Conservation (phyloP, 2,888 invertebrate species). For the Pseudoips prasinana region DNA sequence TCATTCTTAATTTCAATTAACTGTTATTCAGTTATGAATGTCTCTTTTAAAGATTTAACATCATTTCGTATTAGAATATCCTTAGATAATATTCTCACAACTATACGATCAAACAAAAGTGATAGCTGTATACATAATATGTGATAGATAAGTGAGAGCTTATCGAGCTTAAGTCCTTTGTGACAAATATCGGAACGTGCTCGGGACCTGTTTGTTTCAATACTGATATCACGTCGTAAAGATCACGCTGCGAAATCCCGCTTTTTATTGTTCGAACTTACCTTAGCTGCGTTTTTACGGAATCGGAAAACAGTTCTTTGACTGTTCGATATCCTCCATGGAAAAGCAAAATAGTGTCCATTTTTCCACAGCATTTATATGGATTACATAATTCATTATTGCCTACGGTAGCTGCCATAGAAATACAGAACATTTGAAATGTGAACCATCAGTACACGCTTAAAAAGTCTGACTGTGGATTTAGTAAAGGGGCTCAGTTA, state of each 20-base stretch:
- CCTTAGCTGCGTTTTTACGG: background rate
- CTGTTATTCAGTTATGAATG: background rate
- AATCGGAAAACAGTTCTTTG: background rate
- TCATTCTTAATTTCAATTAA: background rate
- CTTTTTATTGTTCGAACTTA: background rate
- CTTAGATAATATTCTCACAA: background rate
- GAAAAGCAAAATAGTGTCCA: too few relatives aligned
- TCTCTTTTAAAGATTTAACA: background rate
- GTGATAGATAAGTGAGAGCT: background rate
- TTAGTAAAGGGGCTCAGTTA: too few relatives aligned
- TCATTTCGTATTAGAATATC: conserved; percentile 1
- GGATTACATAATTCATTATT: too few relatives aligned
- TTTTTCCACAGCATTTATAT: too few relatives aligned
- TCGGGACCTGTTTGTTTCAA: conserved; percentile 1
- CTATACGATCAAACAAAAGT: background rate
- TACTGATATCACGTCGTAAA: background rate
- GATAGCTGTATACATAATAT: too few relatives aligned
- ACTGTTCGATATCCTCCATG: background rate
- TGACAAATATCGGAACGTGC: background rate
- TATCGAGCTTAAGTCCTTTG: conserved; percentile 1
- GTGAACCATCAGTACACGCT: too few relatives aligned
- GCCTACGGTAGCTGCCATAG: too few relatives aligned
- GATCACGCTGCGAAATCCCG: background rate
- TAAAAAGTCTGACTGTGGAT: too few relatives aligned
- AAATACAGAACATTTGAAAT: too few relatives aligned